Evolutionary conservation across 2,888 invertebrate species (phyloP).

Genomic region (Morpho achilles): DNA sequence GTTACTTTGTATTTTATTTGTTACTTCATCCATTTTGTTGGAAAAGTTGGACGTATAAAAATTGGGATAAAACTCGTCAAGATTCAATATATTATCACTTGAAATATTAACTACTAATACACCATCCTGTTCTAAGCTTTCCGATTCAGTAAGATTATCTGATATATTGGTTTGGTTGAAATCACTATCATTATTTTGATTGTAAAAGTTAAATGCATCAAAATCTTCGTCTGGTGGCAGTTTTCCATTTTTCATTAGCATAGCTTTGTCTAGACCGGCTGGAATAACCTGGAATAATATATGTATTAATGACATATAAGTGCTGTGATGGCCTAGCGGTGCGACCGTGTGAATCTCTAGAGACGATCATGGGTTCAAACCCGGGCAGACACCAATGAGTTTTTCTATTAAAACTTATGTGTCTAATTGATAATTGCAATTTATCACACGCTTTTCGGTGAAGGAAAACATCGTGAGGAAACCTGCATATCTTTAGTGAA

Average conservation of each 20-base stretch:
- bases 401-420: too few relatives aligned
- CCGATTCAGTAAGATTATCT: constrained; percentile 69
- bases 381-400: too few relatives aligned
- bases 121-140: constrained; percentile 73
- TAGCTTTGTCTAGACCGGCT: constrained; percentile 62
- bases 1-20: constrained; percentile 76
- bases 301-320: too few relatives aligned
- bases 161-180: constrained; percentile 48
- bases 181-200: constrained; percentile 45
- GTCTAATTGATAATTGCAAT: too few relatives aligned
- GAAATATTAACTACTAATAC: constrained; percentile 71
- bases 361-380: too few relatives aligned
- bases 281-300: constrained; percentile 48
- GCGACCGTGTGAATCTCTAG: too few relatives aligned
- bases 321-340: too few relatives aligned
- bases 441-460: too few relatives aligned
- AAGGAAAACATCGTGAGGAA: too few relatives aligned
- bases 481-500: too few relatives aligned
- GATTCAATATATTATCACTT: constrained; percentile 65
- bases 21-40: constrained; percentile 68
- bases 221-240: constrained; percentile 55
- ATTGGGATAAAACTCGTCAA: constrained; percentile 64
- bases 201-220: constrained; percentile 40
- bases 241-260: constrained; percentile 66
- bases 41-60: constrained; percentile 60